These are phyloP conservation scores for Gallinago nigripennis DNA, from an alignment of 2,797 vertebrate species.

Conservation along the genomic window DNA sequence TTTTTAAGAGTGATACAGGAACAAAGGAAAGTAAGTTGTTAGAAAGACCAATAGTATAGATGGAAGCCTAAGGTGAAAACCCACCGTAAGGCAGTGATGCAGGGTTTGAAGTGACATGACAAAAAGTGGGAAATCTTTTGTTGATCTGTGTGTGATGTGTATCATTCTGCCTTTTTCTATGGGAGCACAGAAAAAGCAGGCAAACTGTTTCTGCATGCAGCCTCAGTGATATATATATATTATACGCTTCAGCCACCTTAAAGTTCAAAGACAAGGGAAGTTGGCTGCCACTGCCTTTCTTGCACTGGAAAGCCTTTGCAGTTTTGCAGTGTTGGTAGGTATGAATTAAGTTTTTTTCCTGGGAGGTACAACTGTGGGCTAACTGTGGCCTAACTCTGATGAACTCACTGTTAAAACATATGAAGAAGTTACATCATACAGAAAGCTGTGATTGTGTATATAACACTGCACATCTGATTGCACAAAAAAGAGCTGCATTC, in stretches of 20 bases:
- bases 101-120: not conserved
- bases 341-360: not conserved
- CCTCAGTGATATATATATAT: not conserved
- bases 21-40: not conserved
- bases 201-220: not conserved
- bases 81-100: accelerated
- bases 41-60: not conserved
- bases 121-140: not conserved
- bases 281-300: not conserved
- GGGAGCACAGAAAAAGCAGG: not conserved
- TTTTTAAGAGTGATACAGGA: not conserved
- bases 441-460: not conserved
- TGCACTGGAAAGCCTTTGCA: not conserved
- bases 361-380: not conserved
- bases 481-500: not conserved
- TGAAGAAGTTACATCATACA: not conserved
- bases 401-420: slow-evolving; percentile 13
- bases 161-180: not conserved
- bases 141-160: not conserved
- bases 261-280: not conserved
- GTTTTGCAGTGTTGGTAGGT: not conserved
- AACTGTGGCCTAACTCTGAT: not conserved
- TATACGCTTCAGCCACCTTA: not conserved
- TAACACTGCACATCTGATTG: not conserved
- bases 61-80: not conserved